These are phyloP conservation scores for Mormyrus lacerda DNA, from an alignment of 2,113 vertebrate genomes.

Conservation along the genomic window DNA sequence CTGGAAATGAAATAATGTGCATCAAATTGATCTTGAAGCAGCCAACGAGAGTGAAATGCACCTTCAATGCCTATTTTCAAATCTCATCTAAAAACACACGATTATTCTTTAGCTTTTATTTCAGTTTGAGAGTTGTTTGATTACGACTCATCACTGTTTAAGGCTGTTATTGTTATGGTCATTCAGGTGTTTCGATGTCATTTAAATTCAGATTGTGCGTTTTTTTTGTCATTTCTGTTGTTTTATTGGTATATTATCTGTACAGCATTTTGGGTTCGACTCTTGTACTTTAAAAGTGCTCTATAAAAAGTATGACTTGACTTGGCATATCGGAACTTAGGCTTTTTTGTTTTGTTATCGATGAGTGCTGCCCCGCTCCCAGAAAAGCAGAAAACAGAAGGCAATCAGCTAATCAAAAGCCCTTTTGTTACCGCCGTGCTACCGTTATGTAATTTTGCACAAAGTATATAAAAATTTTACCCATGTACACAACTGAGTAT, in stretches of 20 bases:
- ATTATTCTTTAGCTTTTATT: not conserved
- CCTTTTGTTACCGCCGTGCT: not conserved
- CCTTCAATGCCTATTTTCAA: not conserved
- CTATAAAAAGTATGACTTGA: not conserved
- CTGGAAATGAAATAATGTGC: not conserved
- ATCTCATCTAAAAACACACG: not conserved
- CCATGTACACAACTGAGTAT: not conserved
- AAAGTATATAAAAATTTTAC: not conserved
- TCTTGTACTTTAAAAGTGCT: not conserved
- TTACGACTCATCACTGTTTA: not conserved
- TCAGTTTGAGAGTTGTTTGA: not conserved
- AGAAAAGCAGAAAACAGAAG: not conserved
- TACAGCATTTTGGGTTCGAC: not conserved
- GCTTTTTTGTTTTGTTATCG: not conserved
- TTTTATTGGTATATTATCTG: not conserved
- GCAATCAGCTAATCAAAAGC: not conserved
- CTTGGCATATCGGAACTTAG: not conserved
- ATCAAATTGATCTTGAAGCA: not conserved
- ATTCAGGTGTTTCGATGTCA: not conserved
- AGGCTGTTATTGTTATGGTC: not conserved
- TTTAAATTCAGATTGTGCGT: not conserved
- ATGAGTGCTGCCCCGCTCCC: not conserved
- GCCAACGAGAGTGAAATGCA: not conserved
- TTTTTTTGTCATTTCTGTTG: not conserved
- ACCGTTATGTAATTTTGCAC: not conserved